Percentiles rank a stretch among this genome's conserved stretches.
phyloP scores from a whole-genome alignment of 2,888 invertebrate species.

The Hypomecis punctinalis region DNA sequence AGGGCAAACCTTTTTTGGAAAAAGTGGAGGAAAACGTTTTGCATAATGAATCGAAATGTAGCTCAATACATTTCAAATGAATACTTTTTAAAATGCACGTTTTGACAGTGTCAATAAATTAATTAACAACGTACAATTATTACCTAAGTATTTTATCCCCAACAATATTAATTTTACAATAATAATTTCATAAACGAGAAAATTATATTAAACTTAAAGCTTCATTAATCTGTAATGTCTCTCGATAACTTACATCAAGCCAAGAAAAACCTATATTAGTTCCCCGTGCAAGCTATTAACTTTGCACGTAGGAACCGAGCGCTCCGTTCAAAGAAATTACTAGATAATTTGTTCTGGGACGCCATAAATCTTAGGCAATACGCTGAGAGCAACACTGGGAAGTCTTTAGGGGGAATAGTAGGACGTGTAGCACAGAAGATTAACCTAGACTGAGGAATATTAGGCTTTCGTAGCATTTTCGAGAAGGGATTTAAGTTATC shows the following conservation, averaged over 20 bases:
- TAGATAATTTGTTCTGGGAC: constrained; percentile 37
- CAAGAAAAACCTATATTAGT: constrained; percentile 23
- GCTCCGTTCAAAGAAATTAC: constrained; percentile 33
- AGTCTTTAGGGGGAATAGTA: constrained; percentile 20
- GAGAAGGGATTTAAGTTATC: not conserved
- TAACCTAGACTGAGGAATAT: constrained; percentile 11
- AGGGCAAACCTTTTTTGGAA: too few relatives aligned
- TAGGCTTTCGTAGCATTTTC: not conserved
- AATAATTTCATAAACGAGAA: too few relatives aligned
- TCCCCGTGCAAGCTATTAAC: constrained; percentile 27
- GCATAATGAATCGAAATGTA: too few relatives aligned
- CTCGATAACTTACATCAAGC: constrained; percentile 14
- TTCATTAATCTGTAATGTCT: constrained; percentile 11
- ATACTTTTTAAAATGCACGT: too few relatives aligned
- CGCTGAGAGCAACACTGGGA: constrained; percentile 21
- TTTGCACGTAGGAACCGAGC: constrained; percentile 28
- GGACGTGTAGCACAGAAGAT: constrained; percentile 14
- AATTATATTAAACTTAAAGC: not conserved
- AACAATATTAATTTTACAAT: too few relatives aligned
- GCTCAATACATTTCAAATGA: too few relatives aligned
- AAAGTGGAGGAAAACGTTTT: too few relatives aligned
- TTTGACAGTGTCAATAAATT: too few relatives aligned
- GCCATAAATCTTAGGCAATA: constrained; percentile 32
- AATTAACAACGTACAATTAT: too few relatives aligned
- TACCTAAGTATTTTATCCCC: too few relatives aligned